These are phyloP conservation scores for Todus mexicanus DNA, from an alignment of 2,797 vertebrate species.

Conservation along the genomic window DNA sequence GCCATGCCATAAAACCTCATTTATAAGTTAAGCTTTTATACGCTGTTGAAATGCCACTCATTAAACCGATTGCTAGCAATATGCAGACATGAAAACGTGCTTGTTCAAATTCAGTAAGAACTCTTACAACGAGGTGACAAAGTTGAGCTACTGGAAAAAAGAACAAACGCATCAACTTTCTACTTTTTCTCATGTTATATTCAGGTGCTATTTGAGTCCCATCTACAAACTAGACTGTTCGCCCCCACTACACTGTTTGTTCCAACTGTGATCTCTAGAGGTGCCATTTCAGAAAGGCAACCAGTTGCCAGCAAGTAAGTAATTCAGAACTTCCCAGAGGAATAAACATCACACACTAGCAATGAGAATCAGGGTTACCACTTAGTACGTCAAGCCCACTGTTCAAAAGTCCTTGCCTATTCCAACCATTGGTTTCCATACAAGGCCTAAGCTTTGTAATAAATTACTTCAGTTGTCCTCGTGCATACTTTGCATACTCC, in stretches of 20 bases:
- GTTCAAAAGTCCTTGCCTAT: neutral
- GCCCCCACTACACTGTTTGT: neutral
- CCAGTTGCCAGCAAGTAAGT: neutral
- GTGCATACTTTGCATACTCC: neutral
- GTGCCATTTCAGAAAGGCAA: neutral
- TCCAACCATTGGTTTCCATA: neutral
- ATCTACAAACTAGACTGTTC: neutral
- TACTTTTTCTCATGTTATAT: conserved; percentile 27
- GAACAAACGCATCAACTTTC: neutral
- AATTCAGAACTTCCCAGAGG: neutral
- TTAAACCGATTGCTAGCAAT: neutral
- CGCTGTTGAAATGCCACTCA: accelerated
- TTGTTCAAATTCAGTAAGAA: neutral
- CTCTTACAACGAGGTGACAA: neutral
- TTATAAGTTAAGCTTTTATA: neutral
- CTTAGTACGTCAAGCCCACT: neutral
- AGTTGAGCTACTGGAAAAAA: neutral
- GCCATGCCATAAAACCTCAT: neutral
- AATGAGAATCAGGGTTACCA: neutral
- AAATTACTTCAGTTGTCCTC: neutral
- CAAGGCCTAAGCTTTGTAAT: neutral
- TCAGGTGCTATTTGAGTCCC: neutral
- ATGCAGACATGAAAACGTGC: neutral
- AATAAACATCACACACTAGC: neutral
- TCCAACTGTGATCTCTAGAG: neutral